phyloP scores from a whole-genome alignment of 2,797 vertebrate species.

The Catamblyrhynchus diadema region DNA sequence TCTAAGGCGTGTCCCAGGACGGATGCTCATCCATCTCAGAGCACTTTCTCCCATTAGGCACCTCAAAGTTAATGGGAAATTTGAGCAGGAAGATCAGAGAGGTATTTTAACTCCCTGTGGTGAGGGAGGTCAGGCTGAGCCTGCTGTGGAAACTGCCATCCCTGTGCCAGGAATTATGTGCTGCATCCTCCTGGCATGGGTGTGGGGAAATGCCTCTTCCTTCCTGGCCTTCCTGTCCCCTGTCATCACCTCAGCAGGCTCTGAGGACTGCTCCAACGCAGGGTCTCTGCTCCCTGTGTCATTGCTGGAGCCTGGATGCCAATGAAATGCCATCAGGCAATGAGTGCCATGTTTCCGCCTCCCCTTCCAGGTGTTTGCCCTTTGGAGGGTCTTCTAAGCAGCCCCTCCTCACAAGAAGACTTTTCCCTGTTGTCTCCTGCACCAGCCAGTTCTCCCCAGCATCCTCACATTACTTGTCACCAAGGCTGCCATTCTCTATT shows the following conservation, averaged over 20 bases:
- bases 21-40: rapidly evolving
- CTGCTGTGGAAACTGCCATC: not conserved
- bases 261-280: not conserved
- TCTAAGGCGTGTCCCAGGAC: rapidly evolving
- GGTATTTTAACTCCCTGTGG: not conserved
- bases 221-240: not conserved
- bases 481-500: not conserved
- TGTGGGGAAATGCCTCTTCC: not conserved
- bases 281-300: not conserved
- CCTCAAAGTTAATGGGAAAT: not conserved
- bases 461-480: not conserved
- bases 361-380: not conserved
- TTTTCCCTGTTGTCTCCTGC: not conserved
- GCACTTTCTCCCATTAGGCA: not conserved
- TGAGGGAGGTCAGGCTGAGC: not conserved
- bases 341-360: not conserved
- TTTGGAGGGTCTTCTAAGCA: not conserved
- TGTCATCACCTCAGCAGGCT: not conserved
- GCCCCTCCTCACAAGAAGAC: not conserved
- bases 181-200: not conserved
- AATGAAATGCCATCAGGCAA: not conserved
- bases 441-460: not conserved
- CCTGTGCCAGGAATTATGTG: not conserved
- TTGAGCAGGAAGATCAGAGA: not conserved
- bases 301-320: not conserved